phyloP scores from a whole-genome alignment of 2,797 vertebrate genomes.

The Ispidina lecontei region DNA sequence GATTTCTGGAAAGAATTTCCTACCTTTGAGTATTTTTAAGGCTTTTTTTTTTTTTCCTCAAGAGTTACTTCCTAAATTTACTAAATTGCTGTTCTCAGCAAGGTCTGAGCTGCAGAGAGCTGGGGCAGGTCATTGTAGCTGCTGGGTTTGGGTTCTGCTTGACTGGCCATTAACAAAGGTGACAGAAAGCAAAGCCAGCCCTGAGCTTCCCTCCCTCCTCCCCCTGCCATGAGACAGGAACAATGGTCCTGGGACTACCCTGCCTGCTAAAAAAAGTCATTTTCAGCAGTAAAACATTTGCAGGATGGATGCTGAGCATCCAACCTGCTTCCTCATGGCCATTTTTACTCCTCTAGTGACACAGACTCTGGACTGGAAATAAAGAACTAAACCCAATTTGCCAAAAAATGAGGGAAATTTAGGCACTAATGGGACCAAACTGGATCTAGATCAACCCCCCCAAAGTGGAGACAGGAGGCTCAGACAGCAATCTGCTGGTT shows the following conservation, averaged over 20 bases:
- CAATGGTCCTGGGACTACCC: not conserved
- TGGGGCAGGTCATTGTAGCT: not conserved
- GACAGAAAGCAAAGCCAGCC: not conserved
- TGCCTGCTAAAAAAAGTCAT: not conserved
- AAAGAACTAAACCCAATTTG: not conserved
- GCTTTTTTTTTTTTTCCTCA: not conserved
- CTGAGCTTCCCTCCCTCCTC: not conserved
- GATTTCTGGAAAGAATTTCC: not conserved
- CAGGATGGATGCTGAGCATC: not conserved
- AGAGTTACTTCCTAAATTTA: not conserved
- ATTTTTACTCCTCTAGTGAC: not conserved
- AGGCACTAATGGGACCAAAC: not conserved
- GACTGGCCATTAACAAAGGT: not conserved
- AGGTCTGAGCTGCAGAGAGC: not conserved
- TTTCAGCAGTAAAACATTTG: not conserved
- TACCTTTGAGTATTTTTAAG: not conserved
- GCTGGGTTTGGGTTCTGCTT: not conserved
- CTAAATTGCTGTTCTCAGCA: not conserved
- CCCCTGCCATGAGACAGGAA: not conserved
- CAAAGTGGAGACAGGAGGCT: not conserved
- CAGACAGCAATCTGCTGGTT: conserved; percentile 82
- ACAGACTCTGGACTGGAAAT: not conserved
- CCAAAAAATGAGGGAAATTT: not conserved
- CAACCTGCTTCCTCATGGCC: not conserved
- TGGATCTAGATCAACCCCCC: not conserved